phyloP scores from a whole-genome alignment of 2,888 invertebrate species.

The Meiosimyza platycephala region DNA sequence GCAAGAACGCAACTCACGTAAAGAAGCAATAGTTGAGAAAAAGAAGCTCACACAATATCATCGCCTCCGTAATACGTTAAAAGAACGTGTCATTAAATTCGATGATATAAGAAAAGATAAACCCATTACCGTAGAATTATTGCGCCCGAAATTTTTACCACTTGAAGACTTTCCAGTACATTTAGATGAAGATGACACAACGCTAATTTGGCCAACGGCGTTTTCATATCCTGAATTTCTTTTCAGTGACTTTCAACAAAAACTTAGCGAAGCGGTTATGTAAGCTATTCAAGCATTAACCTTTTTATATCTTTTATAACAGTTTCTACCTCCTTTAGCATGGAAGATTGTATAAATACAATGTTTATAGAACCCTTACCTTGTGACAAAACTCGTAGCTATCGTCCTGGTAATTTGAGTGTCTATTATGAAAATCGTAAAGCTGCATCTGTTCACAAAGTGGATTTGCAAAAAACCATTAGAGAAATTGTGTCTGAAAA shows the following conservation, averaged over 20 bases:
- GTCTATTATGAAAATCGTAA: conserved; percentile 81
- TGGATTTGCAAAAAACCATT: conserved; percentile 71
- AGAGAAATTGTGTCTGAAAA: conserved; percentile 72
- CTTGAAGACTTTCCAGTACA: conserved; percentile 75
- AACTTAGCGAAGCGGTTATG: conserved; percentile 79
- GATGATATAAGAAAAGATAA: conserved; percentile 69
- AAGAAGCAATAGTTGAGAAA: conserved; percentile 68
- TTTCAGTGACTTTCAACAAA: conserved; percentile 87
- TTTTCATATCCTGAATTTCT: conserved; percentile 90
- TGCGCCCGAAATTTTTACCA: conserved; percentile 76
- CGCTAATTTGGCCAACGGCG: conserved; percentile 87
- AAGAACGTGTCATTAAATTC: conserved; percentile 70
- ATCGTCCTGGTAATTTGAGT: conserved; percentile 72
- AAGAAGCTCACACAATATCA: conserved; percentile 66
- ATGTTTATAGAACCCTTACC: conserved; percentile 77
- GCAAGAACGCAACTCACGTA: conserved; percentile 58
- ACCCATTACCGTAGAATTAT: conserved; percentile 67
- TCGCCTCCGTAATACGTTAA: conserved; percentile 67
- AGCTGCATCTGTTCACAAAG: conserved; percentile 71
- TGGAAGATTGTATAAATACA: conserved; percentile 73
- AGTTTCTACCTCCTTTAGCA: conserved; percentile 61
- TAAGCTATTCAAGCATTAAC: conserved; percentile 58
- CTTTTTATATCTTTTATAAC: conserved; percentile 53
- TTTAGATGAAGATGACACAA: conserved; percentile 69
- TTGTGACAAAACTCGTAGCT: conserved; percentile 79